Conservation (phyloP, 2,797 vertebrate genomes). For the Malacoraja senta region DNA sequence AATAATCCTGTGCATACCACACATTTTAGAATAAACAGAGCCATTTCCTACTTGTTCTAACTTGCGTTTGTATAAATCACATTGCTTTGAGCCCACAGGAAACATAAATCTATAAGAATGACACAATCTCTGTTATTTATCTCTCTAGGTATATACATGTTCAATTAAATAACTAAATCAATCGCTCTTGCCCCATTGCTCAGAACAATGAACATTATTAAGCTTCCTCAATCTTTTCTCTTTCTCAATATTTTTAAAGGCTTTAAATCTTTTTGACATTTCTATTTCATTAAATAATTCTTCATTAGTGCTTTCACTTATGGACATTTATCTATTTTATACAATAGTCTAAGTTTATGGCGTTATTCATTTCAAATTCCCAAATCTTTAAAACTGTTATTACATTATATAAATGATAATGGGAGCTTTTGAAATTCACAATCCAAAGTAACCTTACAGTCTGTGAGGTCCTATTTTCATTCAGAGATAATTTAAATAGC, state of each 20-base stretch:
- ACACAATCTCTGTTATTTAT: neutral
- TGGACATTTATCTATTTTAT: slow-evolving; percentile 29
- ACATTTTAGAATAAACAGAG: neutral
- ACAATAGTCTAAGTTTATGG: slow-evolving; percentile 1
- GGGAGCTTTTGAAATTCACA: neutral
- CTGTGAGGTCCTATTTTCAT: neutral
- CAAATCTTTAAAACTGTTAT: neutral
- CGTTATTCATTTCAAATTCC: neutral
- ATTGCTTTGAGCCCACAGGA: neutral
- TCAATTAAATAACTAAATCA: neutral
- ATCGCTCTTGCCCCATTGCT: neutral
- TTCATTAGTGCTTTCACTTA: slow-evolving; percentile 17
- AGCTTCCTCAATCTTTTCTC: neutral
- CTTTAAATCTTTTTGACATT: slow-evolving; percentile 30
- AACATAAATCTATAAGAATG: neutral
- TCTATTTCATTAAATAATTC: slow-evolving; percentile 31
- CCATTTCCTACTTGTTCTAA: neutral
- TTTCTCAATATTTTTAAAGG: slow-evolving; percentile 6
- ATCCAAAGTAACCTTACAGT: neutral
- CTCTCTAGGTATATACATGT: neutral
- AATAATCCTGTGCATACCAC: neutral
- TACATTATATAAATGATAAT: neutral
- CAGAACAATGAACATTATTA: neutral
- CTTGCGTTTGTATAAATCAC: neutral
- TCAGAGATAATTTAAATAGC: slow-evolving; percentile 26